Base-by-base conservation (phyloP, 2,797 vertebrate genomes). In the Gymnopithys bicolor region DNA sequence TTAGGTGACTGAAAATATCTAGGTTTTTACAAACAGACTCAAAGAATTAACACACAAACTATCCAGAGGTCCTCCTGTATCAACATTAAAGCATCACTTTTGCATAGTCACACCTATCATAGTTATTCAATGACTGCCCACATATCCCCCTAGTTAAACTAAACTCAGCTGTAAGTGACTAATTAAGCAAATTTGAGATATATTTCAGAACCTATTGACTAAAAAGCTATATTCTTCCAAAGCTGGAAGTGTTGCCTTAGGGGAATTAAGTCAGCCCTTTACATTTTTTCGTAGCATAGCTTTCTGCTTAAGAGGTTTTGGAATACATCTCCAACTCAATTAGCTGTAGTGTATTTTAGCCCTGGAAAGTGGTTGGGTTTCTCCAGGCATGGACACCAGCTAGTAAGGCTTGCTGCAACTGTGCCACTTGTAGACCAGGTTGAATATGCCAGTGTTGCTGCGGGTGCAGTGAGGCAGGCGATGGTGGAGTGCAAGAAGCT, bases 251-350 rank as follows among this genome's bases (percentile, higher is more conserved):
- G 74, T 93, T 94, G 93, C 93, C 85, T 91, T 90, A 82, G 80
- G 93, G 95, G 94, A 95, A 95, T 93, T 93, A 94, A 95, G 35
- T 74, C 71, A 82, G 55, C 45, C 58, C 87, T 82, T 96, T 94
- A 91, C 90, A 91, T 87, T 90, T 93, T 92, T 95, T 81, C 94
- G 84, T 41, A 93, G 70, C 48, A 22, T 69, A 84, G 56, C 80
- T 93, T 95, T 94, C 92, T 94, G 75, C 78, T 91, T 92, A 93
- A 93, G 88, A 85, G 77, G 16, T 93, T 91, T 91, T 95, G 95
- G 96, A 95, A 89, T 75, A 85, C 5, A 27, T 93, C 92, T 96
- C 89, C 85, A 89, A 95, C 27, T 90, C 82, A 93, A 89, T 94
- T 87, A 94, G 63, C 79, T 52, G 35, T 64, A 56, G 69, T 19